Evolutionary conservation across 2,113 vertebrate species (phyloP), one percentile per base, ranked within the genome.

Genomic region (Melanocharis versteri): DNA sequence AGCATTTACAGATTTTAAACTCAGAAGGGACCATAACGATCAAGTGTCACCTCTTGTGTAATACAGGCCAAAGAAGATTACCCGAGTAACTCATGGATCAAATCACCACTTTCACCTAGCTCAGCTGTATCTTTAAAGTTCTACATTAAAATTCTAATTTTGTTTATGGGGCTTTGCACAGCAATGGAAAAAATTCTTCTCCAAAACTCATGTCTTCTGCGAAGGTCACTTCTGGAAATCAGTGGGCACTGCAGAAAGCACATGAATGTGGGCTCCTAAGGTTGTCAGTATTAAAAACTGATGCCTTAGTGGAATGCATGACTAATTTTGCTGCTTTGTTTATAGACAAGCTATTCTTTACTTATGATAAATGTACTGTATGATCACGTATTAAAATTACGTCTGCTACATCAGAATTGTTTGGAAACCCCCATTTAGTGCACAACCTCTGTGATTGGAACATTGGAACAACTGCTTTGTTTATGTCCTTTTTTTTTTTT

Each of bases 321-420:
- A 77, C 71, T 77, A 62, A 90, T 85, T 83, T 64, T 69, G 7
- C 24, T 73, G 39, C 35, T 91, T 93, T 94, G 45, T 92, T 92
- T 90, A 71, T 90, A 54, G 69, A 57, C 45, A 94, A 81, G 39
- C 40, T 92, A 76, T 77, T 91, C n/a, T 92, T 60, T 60, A 71
- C n/a, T 83, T 93, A 57, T 12, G 28, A 92, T 94, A 94, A 96
- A 90, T 42, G 15, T 44, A 77, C 62, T 64, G 18, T 56, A 83
- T 86, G 57, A 90, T 64, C 31, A 61, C 9, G 20, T 68, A 71
- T 72, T 93, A 57, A 61, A 82, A 68, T 71, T 60, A 48, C 30
- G 84, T 70, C 50, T 84, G n/a, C 54, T 70, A 40, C 11, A 21
- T 44, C 23, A 82, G 40, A 78, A 48, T 22, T 80, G 39, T 60